Conservation (phyloP, 2,797 vertebrate species). For the Cryptoprocta ferox region DNA sequence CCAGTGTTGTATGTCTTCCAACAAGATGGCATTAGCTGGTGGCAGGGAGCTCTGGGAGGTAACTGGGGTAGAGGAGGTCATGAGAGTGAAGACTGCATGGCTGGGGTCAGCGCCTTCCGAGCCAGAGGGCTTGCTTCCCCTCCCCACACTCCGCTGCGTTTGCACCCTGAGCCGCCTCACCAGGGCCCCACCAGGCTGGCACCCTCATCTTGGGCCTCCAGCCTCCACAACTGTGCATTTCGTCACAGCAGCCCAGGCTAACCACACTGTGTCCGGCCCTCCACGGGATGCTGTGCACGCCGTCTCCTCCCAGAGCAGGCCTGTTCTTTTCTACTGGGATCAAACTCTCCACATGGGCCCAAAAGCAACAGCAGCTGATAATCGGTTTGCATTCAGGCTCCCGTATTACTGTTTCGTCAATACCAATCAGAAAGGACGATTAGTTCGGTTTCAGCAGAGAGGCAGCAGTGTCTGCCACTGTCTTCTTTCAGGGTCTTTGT, state of each 20-base stretch:
- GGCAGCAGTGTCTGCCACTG: background rate
- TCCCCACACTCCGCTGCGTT: no score
- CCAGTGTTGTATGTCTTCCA: background rate
- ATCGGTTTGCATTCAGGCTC: background rate
- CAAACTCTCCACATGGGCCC: background rate
- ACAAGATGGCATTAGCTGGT: fast-evolving
- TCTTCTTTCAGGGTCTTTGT: background rate
- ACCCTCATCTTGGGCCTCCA: background rate
- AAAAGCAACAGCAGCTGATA: background rate
- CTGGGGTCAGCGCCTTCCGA: no score
- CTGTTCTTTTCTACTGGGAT: background rate
- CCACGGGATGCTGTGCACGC: background rate
- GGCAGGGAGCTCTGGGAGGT: background rate
- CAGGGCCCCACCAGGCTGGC: background rate
- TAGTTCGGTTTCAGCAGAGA: background rate
- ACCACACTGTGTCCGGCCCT: background rate
- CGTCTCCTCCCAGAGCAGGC: background rate
- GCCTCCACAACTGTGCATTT: background rate
- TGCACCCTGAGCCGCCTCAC: background rate
- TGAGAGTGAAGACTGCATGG: no score
- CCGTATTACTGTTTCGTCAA: background rate
- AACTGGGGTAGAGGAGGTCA: background rate
- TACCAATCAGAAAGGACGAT: background rate
- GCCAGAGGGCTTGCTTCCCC: background rate
- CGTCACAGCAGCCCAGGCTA: background rate